Base-by-base conservation (phyloP, 2,888 invertebrate species). In the Ferrisia virgata region DNA sequence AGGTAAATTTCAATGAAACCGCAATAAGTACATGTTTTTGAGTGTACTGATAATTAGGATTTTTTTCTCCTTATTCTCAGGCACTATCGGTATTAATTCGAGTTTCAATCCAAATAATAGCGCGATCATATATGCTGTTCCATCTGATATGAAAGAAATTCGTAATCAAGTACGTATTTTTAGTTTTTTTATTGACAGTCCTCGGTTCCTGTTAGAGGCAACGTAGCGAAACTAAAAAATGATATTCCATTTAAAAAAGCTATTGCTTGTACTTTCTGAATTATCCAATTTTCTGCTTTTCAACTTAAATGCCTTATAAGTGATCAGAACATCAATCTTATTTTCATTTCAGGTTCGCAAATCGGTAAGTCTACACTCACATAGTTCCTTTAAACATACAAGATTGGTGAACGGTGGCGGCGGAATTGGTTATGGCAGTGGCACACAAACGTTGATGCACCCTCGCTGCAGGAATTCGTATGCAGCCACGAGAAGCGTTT, bases 21-120 rank as follows among this genome's bases (percentile, higher is more conserved):
- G 3, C 3, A 31, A 15, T 4, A 15, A 15, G 43, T 15, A 9
- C 15, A 11, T 43, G 36, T 36, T 36, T 3, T 36, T 8, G 36
- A 36, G 36, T 36, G 36, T 8, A 36, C 36, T 36, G 5, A 36
- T 8, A 36, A 8, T 36, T 36, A n/a, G n/a, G n/a, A n/a, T 36
- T 36, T 36, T 40, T 5, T 72, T 72, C 0, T 28, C 28, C 9
- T 72, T 13, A 31, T 72, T 31, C 9, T 6, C 72, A 82, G 82
- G 40, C 31, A 53, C 31, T 15, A 72, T 78, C 36, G 91, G 91
- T 64, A 92, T 94, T 82, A 93, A 94, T 89, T 96, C 96, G 82
- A 95, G 96, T 87, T 97, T 97, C 90, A 93, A 96, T 87, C 97
- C 97, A 9, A 92, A 94, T 85, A 93, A 94, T 86, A 94, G 92